A percentile compares a stretch with the other conserved stretches of the same genome.
Conservation (phyloP, 2,797 vertebrate species). For the Bufotes viridis region DNA sequence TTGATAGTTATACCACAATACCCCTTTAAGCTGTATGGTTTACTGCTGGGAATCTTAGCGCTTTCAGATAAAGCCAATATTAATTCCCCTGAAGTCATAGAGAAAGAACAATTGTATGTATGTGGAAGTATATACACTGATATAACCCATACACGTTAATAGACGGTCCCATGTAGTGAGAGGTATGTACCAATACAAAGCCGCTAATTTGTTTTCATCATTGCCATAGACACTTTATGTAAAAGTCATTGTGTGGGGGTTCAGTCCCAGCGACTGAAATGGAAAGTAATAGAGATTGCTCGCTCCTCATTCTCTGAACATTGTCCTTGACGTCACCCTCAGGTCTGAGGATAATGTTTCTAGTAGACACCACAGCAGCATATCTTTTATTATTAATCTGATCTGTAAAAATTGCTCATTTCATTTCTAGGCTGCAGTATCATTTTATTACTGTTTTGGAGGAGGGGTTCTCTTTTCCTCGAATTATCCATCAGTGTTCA, state of each 20-base stretch:
- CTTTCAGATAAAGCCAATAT: no score
- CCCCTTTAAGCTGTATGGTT: no score
- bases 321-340: neutral
- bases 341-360: neutral
- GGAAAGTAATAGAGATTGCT: slow-evolving; percentile 7
- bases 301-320: neutral
- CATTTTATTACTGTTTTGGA: neutral
- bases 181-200: neutral
- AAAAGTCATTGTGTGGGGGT: neutral
- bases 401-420: neutral
- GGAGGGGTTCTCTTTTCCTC: neutral
- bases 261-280: neutral
- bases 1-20: no score
- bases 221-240: neutral
- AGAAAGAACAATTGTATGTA: no score
- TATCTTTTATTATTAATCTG: slow-evolving; percentile 5
- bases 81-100: no score
- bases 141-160: no score
- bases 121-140: no score
- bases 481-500: neutral
- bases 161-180: neutral
- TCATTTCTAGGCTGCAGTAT: neutral
- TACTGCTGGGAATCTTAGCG: no score
- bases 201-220: neutral
- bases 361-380: neutral